These are phyloP conservation scores for Oedothorax gibbosus DNA, from an alignment of 1,140 invertebrate genomes.

Conservation along the genomic window DNA sequence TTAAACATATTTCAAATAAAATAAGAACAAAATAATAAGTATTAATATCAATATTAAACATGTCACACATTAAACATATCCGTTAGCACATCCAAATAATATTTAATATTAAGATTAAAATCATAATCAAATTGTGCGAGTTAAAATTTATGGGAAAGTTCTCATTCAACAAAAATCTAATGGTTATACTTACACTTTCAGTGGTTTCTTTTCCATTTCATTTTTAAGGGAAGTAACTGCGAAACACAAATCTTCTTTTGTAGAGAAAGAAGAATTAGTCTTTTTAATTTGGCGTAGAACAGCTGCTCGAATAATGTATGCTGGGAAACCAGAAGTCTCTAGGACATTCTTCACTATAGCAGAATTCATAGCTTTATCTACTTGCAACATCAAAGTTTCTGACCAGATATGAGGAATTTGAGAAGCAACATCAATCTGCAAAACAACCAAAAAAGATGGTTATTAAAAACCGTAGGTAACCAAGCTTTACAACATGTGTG, in stretches of 20 bases:
- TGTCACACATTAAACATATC: too few species aligned
- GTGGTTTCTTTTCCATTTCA: slow-evolving; percentile 28
- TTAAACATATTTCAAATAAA: too few species aligned
- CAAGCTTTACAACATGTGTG: background rate
- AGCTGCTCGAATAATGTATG: slow-evolving; percentile 39
- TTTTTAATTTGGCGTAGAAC: slow-evolving; percentile 34
- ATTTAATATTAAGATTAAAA: too few species aligned
- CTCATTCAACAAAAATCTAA: too few species aligned
- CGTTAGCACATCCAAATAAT: too few species aligned
- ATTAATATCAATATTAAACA: too few species aligned
- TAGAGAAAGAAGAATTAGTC: slow-evolving; percentile 32
- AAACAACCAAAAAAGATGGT: background rate
- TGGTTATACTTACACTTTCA: slow-evolving; percentile 6
- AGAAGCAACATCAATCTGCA: background rate
- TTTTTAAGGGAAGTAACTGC: slow-evolving; percentile 49
- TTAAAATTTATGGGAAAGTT: too few species aligned
- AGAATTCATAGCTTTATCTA: slow-evolving; percentile 54
- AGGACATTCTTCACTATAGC: slow-evolving; percentile 30
- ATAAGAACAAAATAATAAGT: too few species aligned
- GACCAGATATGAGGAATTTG: background rate
- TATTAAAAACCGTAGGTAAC: too few species aligned
- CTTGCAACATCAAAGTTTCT: background rate
- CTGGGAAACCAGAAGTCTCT: slow-evolving; percentile 25
- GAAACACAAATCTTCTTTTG: slow-evolving; percentile 55
- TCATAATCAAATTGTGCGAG: too few species aligned